phyloP scores from a whole-genome alignment of 2,113 vertebrate species.

The Leptobrachium ailaonicum region DNA sequence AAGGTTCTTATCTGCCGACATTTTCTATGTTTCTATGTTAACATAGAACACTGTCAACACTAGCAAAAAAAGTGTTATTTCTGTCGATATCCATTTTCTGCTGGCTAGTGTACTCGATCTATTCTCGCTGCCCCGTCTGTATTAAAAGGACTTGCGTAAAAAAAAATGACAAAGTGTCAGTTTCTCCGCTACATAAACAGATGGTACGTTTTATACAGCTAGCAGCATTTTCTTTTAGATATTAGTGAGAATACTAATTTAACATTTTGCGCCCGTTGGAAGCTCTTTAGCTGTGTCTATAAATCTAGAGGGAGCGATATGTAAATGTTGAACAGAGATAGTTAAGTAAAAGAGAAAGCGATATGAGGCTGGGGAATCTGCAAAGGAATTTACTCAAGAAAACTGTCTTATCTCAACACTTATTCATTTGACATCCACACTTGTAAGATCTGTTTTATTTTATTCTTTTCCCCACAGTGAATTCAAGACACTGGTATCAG shows the following conservation, averaged over 20 bases:
- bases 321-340: slow-evolving; percentile 33
- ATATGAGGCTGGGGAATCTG: slow-evolving; percentile 11
- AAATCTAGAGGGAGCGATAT: slow-evolving; percentile 32
- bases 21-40: too few species aligned
- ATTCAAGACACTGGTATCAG: slow-evolving; percentile 20
- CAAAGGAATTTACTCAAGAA: slow-evolving; percentile 38
- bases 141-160: background rate
- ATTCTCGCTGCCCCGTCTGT: background rate
- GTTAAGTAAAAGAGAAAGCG: slow-evolving; percentile 27
- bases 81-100: slow-evolving; percentile 14
- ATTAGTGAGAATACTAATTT: slow-evolving; percentile 41
- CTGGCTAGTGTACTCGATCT: slow-evolving; percentile 4
- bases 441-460: slow-evolving; percentile 19
- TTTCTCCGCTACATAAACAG: slow-evolving; percentile 15
- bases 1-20: too few species aligned
- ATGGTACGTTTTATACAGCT: slow-evolving; percentile 20
- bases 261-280: slow-evolving; percentile 26
- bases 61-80: slow-evolving; percentile 7
- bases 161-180: background rate
- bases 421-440: slow-evolving; percentile 26
- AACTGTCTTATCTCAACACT: slow-evolving; percentile 36
- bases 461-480: background rate
- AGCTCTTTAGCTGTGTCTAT: slow-evolving; percentile 45
- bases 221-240: slow-evolving; percentile 43
- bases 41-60: too few species aligned